Conservation (phyloP, 2,797 vertebrate species). For the Saxicola maurus region DNA sequence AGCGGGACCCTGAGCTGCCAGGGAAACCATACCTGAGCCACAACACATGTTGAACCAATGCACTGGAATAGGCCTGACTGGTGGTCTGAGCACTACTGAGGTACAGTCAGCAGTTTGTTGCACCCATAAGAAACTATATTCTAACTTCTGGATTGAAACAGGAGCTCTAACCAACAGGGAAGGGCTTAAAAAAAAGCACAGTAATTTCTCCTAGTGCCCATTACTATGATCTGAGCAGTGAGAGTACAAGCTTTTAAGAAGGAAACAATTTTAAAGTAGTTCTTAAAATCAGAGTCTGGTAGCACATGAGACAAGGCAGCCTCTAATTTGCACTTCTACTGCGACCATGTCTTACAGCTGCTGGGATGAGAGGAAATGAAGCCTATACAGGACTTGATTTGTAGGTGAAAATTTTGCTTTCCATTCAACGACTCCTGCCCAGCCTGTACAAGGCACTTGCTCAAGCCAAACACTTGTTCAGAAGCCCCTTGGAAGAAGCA, state of each 20-base stretch:
- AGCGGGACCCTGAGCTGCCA: neutral
- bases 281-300: neutral
- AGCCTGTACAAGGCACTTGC: neutral
- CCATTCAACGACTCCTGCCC: neutral
- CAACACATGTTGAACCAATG: neutral
- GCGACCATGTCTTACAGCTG: neutral
- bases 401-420: neutral
- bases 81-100: neutral
- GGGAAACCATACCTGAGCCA: neutral
- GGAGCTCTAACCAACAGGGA: neutral
- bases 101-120: neutral
- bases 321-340: neutral
- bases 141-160: neutral
- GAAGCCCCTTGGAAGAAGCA: neutral
- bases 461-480: neutral
- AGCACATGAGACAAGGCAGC: fast-evolving
- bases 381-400: neutral
- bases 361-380: neutral
- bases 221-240: neutral
- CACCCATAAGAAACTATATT: neutral
- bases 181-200: neutral
- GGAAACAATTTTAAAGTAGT: neutral
- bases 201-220: neutral
- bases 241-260: neutral
- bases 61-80: neutral